Evolutionary conservation across 2,888 invertebrate genomes (phyloP), one percentile per base, ranked within the genome.

Genomic region (Harpagoxenus sublaevis): DNA sequence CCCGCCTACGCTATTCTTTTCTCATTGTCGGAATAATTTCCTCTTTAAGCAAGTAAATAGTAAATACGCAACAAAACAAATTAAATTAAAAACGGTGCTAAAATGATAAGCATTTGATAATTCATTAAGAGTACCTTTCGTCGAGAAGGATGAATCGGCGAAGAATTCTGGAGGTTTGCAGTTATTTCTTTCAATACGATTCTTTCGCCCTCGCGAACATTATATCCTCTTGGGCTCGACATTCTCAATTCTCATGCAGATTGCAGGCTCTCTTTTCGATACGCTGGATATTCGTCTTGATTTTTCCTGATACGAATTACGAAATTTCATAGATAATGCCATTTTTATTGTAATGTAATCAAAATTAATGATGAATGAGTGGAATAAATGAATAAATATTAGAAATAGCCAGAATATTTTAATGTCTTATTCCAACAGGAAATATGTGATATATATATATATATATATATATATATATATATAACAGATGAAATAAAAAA

Each of bases 111-210:
- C 15, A 35, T 28, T 57, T 63, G 12, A 53, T 8, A 31, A n/a
- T 78, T 78, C 2, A n/a, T 31, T 60, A 66, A 53, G 9, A 84
- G 83, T 91, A 94, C 94, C 91, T 93, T 93, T 83, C 82, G 87
- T 62, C 86, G 89, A 18, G 89, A 71, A 42, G 87, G 65, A 35
- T 89, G 91, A 57, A 86, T 82, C 23, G 92, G 90, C 18, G 94
- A 86, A 18, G 93, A 94, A 89, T 94, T 94, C 42, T 94, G 92
- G 57, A 94, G 89, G 18, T 91, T 90, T n/a, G 92, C 93, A 45
- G 94, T 94, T 77, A 93, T 94, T 86, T 94, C 94, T 39, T 92
- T 91, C 48, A 94, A 87, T 53, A 94, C 90, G 12, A 93, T 90
- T 68, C 93, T 90, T 35, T 92, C 93, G 9, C 93, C 93, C 66